Percentiles rank a stretch among this genome's conserved stretches.
These are phyloP conservation scores for Peromyscus californicus DNA, from an alignment of 2,113 vertebrate species.

Conservation along the genomic window DNA sequence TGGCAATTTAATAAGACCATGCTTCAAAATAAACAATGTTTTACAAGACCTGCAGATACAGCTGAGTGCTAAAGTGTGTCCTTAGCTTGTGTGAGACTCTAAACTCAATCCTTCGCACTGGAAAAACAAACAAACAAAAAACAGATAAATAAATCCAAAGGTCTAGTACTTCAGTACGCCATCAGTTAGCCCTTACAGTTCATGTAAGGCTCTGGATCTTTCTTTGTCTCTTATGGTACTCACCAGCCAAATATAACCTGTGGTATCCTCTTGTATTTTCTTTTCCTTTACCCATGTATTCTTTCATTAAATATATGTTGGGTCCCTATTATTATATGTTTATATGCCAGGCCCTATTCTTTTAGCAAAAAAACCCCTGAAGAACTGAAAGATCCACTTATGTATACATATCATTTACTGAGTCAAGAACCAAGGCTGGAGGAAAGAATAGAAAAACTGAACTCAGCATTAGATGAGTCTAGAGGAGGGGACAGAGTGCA, in stretches of 20 bases:
- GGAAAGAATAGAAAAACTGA: constrained; percentile 42
- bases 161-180: neutral
- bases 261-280: constrained; percentile 16
- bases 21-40: neutral
- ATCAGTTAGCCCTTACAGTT: constrained; percentile 18
- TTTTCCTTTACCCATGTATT: constrained; percentile 18
- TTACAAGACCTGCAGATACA: neutral
- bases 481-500: neutral
- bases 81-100: neutral
- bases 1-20: neutral
- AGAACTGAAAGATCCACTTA: constrained; percentile 37
- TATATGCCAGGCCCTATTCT: constrained; percentile 23
- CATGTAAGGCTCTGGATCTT: constrained; percentile 21
- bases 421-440: constrained; percentile 58
- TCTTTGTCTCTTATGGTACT: constrained; percentile 43
- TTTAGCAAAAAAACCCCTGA: constrained; percentile 51
- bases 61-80: neutral
- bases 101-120: neutral
- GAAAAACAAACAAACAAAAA: neutral
- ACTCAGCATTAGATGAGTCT: neutral
- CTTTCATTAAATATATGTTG: constrained; percentile 40
- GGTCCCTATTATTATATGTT: neutral
- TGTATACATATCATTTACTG: neutral
- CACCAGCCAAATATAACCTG: constrained; percentile 27
- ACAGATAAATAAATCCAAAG: constrained; percentile 14